phyloP scores from a whole-genome alignment of 2,888 invertebrate genomes.

The Bibio marci region DNA sequence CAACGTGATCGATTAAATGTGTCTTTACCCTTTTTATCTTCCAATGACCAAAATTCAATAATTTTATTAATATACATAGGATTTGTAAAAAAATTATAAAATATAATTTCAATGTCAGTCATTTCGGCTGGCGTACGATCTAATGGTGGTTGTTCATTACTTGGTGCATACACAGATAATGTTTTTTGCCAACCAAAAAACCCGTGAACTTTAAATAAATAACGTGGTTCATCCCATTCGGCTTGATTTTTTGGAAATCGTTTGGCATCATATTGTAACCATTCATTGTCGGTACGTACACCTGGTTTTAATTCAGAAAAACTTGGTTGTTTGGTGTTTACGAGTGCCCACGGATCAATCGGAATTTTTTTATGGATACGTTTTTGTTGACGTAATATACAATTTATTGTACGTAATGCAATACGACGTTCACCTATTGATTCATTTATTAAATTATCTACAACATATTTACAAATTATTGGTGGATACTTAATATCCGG shows the following conservation, averaged over 20 bases:
- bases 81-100: constrained; percentile 50
- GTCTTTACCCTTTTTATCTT: constrained; percentile 74
- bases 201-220: constrained; percentile 41
- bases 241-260: constrained; percentile 41
- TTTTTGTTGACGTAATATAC: constrained; percentile 55
- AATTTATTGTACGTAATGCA: constrained; percentile 42
- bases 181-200: constrained; percentile 33
- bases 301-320: constrained; percentile 25
- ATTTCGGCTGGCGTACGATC: constrained; percentile 36
- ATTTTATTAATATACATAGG: constrained; percentile 49
- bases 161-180: constrained; percentile 41
- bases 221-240: constrained; percentile 57
- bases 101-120: constrained; percentile 42
- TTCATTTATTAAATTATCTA: constrained; percentile 52
- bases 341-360: constrained; percentile 37
- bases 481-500: constrained; percentile 48
- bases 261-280: constrained; percentile 51
- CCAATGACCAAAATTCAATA: constrained; percentile 54
- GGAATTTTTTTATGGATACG: constrained; percentile 39
- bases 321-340: constrained; percentile 23
- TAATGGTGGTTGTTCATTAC: constrained; percentile 42
- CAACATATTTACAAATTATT: constrained; percentile 42
- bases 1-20: constrained; percentile 54
- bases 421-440: constrained; percentile 62
- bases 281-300: constrained; percentile 50